Conservation (phyloP, 2,888 invertebrate genomes). For the Dolomedes plantarius region DNA sequence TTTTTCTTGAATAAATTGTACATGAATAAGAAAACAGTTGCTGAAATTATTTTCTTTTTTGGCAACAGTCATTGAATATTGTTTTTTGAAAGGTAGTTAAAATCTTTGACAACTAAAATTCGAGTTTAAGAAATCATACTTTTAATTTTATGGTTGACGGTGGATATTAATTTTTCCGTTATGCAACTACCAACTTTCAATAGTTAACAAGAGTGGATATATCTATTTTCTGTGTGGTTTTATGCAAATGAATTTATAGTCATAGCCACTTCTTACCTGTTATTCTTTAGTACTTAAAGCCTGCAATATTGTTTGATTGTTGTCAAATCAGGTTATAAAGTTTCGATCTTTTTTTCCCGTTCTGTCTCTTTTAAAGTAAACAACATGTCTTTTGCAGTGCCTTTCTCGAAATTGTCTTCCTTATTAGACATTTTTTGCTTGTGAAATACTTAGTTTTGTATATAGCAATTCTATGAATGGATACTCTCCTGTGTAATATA, state of each 20-base stretch:
- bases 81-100: too few relatives aligned
- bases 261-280: too few relatives aligned
- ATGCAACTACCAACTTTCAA: too few relatives aligned
- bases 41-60: neutral
- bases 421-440: conserved; percentile 50
- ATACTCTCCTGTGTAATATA: conserved; percentile 62
- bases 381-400: conserved; percentile 35
- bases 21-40: neutral
- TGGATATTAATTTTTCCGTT: too few relatives aligned
- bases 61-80: neutral
- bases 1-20: neutral
- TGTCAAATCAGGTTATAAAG: conserved; percentile 9
- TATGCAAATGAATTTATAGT: too few relatives aligned
- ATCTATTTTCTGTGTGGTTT: too few relatives aligned
- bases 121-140: too few relatives aligned
- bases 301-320: conserved; percentile 15
- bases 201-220: too few relatives aligned
- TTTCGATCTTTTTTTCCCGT: neutral
- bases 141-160: too few relatives aligned
- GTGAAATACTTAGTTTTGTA: conserved; percentile 56
- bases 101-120: too few relatives aligned
- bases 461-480: conserved; percentile 60
- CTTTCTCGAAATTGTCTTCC: conserved; percentile 58
- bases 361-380: neutral
- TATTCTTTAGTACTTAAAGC: too few relatives aligned